Evolutionary conservation across 2,888 invertebrate genomes (phyloP).

Genomic region (Nysson spinosus): DNA sequence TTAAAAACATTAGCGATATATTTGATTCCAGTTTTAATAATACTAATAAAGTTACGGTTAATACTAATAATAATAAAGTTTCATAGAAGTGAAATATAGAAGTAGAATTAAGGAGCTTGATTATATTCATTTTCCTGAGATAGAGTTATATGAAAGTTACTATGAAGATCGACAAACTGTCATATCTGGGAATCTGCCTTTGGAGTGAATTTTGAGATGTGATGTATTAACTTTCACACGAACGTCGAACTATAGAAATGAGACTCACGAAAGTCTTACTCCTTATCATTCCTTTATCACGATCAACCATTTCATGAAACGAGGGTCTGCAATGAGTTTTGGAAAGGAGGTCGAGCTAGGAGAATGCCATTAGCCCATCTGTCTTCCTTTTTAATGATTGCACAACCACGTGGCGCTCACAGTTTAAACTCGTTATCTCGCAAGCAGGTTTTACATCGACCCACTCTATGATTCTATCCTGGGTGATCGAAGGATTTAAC

Average conservation of each 20-base stretch:
- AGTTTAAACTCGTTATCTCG: constrained; percentile 23
- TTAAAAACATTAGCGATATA: too few species aligned
- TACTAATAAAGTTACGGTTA: too few species aligned
- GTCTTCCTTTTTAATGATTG: constrained; percentile 69
- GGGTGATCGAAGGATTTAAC: constrained; percentile 1
- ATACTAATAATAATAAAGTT: too few species aligned
- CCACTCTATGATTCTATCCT: constrained; percentile 16
- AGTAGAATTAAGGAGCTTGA: too few species aligned
- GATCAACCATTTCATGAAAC: constrained; percentile 27
- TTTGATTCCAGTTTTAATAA: too few species aligned
- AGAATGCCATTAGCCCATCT: constrained; percentile 67
- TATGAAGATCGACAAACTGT: too few species aligned
- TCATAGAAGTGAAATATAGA: too few species aligned
- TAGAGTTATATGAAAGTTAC: too few species aligned
- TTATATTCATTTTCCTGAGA: too few species aligned
- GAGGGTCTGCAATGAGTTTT: constrained; percentile 47
- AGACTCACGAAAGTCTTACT: constrained; percentile 13
- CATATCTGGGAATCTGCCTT: neutral
- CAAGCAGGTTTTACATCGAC: constrained; percentile 10
- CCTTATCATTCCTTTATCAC: constrained; percentile 42
- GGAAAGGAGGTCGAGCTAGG: constrained; percentile 43
- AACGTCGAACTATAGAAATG: constrained; percentile 12
- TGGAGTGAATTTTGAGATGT: constrained; percentile 9
- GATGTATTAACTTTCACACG: constrained; percentile 22
- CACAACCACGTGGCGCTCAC: constrained; percentile 60